Conservation (phyloP, 2,888 invertebrate species). For the Stenchaetothrips biformis region DNA sequence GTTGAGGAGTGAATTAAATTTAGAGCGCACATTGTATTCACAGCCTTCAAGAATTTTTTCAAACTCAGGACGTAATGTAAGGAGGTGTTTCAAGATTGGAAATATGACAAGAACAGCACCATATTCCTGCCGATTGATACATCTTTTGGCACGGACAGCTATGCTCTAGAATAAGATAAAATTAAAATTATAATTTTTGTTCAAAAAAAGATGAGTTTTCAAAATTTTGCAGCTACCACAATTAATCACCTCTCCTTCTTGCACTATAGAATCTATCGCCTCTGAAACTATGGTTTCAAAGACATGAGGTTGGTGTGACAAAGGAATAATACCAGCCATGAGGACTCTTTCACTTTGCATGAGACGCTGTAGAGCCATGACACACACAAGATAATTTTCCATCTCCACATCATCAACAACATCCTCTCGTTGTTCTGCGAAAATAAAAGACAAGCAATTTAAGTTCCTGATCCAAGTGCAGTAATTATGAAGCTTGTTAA, state of each 20-base stretch:
- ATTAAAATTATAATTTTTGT: conserved; percentile 11
- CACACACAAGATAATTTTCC: conserved; percentile 75
- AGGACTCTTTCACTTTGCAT: conserved; percentile 82
- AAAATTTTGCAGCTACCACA: conserved; percentile 21
- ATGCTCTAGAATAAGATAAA: conserved; percentile 53
- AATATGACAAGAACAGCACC: conserved; percentile 74
- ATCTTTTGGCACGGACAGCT: conserved; percentile 66
- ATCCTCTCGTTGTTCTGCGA: conserved; percentile 52
- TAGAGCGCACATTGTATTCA: conserved; percentile 62
- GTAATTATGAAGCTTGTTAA: neutral
- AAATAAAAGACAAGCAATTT: conserved; percentile 38
- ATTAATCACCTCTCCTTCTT: conserved; percentile 74
- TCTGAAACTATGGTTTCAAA: conserved; percentile 78
- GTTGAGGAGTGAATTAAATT: conserved; percentile 67
- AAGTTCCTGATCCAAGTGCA: neutral
- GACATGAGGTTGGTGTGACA: conserved; percentile 73
- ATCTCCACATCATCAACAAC: conserved; percentile 71
- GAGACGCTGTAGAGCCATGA: conserved; percentile 75
- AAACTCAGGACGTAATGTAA: conserved; percentile 71
- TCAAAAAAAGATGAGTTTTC: conserved; percentile 21
- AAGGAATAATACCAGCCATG: conserved; percentile 78
- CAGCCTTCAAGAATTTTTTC: conserved; percentile 71
- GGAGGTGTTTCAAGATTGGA: conserved; percentile 73
- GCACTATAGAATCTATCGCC: conserved; percentile 77
- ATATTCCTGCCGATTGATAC: conserved; percentile 72